Percentiles rank a stretch among this genome's conserved stretches.
These are phyloP conservation scores for Epizoanthus ramosus DNA, from an alignment of 92 coral and sea anemone species.

Conservation along the genomic window DNA sequence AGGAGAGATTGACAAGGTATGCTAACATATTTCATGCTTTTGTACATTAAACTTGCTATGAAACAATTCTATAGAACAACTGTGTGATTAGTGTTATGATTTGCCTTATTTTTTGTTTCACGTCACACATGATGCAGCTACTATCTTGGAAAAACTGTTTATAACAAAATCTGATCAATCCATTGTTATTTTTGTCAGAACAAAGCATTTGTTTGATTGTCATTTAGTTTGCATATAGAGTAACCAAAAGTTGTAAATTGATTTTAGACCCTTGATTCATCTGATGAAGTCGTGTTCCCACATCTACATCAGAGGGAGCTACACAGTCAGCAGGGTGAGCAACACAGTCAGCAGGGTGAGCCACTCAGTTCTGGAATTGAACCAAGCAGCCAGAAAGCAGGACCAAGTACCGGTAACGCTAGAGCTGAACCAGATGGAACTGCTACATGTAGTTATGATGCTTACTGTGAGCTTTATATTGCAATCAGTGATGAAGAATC, in stretches of 20 bases:
- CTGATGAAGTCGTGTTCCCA: neutral
- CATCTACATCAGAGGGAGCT: no score
- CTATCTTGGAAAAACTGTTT: neutral
- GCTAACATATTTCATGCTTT: neutral
- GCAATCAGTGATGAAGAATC: no score
- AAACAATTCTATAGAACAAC: neutral
- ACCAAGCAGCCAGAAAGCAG: no score
- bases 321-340: no score
- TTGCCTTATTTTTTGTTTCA: neutral
- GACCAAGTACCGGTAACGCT: no score
- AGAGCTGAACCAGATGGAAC: no score
- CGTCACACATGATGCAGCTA: neutral
- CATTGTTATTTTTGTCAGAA: neutral
- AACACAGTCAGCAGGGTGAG: no score
- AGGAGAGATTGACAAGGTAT: neutral
- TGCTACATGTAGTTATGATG: no score
- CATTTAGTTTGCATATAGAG: neutral
- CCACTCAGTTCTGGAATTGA: no score
- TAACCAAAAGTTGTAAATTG: neutral
- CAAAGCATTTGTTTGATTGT: neutral
- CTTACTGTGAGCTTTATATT: no score
- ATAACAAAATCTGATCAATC: neutral
- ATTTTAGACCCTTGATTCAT: slow-evolving; percentile 12
- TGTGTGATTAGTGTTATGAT: neutral
- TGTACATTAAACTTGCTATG: neutral